Evolutionary conservation across 2,113 vertebrate genomes (phyloP), one percentile per base, ranked within the genome.

Genomic region (Sebastes fasciatus): DNA sequence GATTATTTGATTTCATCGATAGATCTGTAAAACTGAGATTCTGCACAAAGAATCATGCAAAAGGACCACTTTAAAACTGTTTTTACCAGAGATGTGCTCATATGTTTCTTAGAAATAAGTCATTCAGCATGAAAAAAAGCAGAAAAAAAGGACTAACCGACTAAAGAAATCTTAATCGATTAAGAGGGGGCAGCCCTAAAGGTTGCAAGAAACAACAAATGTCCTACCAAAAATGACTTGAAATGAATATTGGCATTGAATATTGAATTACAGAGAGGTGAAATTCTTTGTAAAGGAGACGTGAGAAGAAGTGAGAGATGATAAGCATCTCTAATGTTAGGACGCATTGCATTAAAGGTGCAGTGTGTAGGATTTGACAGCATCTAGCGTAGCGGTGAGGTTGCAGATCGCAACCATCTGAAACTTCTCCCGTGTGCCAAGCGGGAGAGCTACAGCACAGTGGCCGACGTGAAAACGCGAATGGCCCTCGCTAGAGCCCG

Each of bases 181-280:
- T 5, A 11, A 58, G n/a, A 5, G 23, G 55, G 23, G 4, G 57
- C 21, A 58, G 55, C 4, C 8, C 55, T n/a, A 57, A 58, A 10
- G 57, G 49, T 14, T 1, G 12, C 13, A 81, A 82, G 62, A 86
- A 82, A 72, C 72, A 74, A 60, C 66, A 83, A 74, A 86, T 71
- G 78, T 85, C 81, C 69, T 43, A 67, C 64, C 61, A 11, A 70
- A 82, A 81, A 62, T 74, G 23, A 46, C 81, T 83, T 49, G 10
- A 21, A 73, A 85, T 86, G 16, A 91, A 88, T 88, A 81, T 74
- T 75, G 17, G 21, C 40, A 43, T 60, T 90, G 42, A 85, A 87
- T 83, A 75, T 12, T 87, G 49, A 65, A 83, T 68, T 40, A 46
- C 34, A 71, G 48, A 74, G 55, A 66, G 16, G 21, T 64, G 34